Evolutionary conservation across 2,888 invertebrate genomes (phyloP).

Genomic region (Terebella lapidaria): DNA sequence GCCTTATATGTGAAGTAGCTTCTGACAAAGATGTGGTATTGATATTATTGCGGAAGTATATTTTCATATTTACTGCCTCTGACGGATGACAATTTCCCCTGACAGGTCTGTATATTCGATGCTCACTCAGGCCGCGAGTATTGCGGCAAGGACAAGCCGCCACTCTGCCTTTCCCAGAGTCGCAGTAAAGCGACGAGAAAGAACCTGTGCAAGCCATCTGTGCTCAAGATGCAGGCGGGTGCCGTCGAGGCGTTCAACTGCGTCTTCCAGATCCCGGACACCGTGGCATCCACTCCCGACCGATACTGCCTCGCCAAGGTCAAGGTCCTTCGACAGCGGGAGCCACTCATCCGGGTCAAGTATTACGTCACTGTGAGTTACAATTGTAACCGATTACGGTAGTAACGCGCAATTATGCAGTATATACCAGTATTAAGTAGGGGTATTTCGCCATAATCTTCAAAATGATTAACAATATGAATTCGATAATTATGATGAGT

Average conservation of each 20-base stretch:
- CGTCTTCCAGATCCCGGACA: neutral
- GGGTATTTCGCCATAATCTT: too few species aligned
- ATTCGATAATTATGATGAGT: too few species aligned
- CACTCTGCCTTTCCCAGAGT: neutral
- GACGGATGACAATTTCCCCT: neutral
- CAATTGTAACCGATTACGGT: too few species aligned
- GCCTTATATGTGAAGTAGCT: too few species aligned
- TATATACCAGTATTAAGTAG: too few species aligned
- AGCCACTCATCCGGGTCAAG: constrained; percentile 2
- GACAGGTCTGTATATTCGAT: neutral
- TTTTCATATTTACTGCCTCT: neutral
- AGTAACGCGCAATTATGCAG: too few species aligned
- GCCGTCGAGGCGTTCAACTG: neutral
- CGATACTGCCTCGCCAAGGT: neutral
- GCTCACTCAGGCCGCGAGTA: constrained; percentile 1
- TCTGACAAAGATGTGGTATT: too few species aligned
- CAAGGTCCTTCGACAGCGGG: neutral
- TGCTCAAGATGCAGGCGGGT: neutral
- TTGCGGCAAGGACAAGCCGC: neutral
- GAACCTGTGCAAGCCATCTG: neutral
- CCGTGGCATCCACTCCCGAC: neutral
- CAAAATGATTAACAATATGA: too few species aligned
- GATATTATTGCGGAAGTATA: neutral
- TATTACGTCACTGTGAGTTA: neutral
- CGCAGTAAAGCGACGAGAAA: neutral